phyloP scores from a whole-genome alignment of 2,797 vertebrate species.

The Serranus cabrilla region DNA sequence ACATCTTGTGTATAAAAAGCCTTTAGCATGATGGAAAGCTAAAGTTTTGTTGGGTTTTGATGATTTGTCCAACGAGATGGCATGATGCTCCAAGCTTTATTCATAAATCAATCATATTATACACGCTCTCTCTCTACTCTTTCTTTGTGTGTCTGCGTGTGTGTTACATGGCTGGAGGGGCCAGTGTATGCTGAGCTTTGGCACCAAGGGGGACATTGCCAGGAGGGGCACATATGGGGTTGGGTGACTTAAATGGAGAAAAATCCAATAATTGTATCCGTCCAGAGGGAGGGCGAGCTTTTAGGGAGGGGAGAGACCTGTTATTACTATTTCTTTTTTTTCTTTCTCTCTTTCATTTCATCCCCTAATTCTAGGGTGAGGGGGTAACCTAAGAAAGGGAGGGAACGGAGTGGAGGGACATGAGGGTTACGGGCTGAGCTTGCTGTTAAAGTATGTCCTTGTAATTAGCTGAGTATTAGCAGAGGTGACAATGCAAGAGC shows the following conservation, averaged over 20 bases:
- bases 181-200: constrained; percentile 58
- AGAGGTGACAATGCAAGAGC: constrained; percentile 80
- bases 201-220: constrained; percentile 67
- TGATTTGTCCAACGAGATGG: too few relatives aligned
- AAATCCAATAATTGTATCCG: constrained; percentile 86
- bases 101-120: constrained; percentile 7
- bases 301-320: constrained; percentile 71
- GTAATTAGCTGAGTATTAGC: constrained; percentile 89
- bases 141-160: constrained; percentile 41
- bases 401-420: constrained; percentile 57
- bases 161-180: constrained; percentile 48
- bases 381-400: constrained; percentile 81
- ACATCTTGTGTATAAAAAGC: background rate
- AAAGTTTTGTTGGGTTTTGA: too few relatives aligned
- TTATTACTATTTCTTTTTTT: constrained; percentile 80
- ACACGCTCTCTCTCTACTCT: constrained; percentile 13
- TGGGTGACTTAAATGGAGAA: constrained; percentile 81
- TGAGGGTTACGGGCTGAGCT: constrained; percentile 76
- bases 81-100: too few relatives aligned
- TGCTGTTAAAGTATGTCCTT: constrained; percentile 86
- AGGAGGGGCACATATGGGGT: constrained; percentile 68
- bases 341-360: constrained; percentile 69
- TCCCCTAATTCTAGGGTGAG: constrained; percentile 79
- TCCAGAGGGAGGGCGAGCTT: constrained; percentile 78
- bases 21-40: background rate